Percentiles rank a stretch among this genome's conserved stretches.
Evolutionary conservation across 2,888 invertebrate species (phyloP).

Genomic region (Lithophane socia): DNA sequence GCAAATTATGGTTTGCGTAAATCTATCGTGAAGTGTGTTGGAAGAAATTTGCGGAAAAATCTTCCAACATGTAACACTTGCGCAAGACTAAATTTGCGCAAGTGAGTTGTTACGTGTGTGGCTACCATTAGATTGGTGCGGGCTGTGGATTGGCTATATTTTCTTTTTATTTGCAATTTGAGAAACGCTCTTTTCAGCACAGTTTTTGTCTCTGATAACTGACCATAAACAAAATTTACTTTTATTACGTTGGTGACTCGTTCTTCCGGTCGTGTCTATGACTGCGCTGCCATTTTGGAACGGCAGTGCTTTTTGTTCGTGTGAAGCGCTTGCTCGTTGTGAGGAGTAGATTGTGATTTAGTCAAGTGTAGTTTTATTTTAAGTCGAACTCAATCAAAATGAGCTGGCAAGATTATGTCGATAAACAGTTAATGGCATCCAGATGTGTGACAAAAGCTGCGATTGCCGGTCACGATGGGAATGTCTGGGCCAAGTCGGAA

Average conservation of each 20-base stretch:
- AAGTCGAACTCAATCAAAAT: slow-evolving; percentile 92
- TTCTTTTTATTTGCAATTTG: not conserved
- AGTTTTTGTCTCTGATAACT: slow-evolving; percentile 35
- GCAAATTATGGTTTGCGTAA: too few species aligned
- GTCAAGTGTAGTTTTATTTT: slow-evolving; percentile 89
- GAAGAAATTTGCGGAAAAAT: too few species aligned
- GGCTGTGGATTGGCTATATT: not conserved
- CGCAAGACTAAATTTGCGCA: too few species aligned
- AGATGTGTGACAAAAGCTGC: slow-evolving; percentile 98
- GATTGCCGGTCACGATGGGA: slow-evolving; percentile 98
- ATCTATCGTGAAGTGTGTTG: too few species aligned
- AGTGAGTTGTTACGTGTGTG: too few species aligned
- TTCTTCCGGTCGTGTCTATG: slow-evolving; percentile 86
- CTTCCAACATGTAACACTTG: too few species aligned
- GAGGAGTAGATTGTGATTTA: slow-evolving; percentile 87
- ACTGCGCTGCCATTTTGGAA: slow-evolving; percentile 89
- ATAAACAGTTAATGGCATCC: slow-evolving; percentile 98
- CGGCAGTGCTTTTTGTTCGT: slow-evolving; percentile 91
- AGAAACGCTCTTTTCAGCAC: not conserved
- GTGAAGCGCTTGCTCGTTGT: slow-evolving; percentile 90
- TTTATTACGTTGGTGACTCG: slow-evolving; percentile 73
- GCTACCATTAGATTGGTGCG: too few species aligned
- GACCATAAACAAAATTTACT: slow-evolving; percentile 36
- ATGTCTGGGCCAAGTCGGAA: slow-evolving; percentile 98
- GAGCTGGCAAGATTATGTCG: slow-evolving; percentile 99